Evolutionary conservation across 2,888 invertebrate genomes (phyloP).

Genomic region (Agrotis exclamationis): DNA sequence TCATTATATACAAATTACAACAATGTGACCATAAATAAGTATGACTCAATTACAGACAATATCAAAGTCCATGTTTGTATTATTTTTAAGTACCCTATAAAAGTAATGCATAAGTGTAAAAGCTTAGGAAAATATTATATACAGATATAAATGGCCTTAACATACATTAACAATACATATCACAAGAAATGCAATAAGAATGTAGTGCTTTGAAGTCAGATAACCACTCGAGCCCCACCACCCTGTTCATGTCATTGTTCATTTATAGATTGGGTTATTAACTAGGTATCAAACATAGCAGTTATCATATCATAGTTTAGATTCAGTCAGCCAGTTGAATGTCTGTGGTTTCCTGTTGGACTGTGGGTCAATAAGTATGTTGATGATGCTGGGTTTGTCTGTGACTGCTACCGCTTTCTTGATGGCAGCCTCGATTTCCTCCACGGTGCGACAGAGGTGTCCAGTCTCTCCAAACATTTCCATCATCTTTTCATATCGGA

Average conservation of each 20-base stretch:
- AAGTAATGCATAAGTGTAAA: background rate
- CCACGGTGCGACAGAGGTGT: slow-evolving; percentile 94
- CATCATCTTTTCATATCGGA: slow-evolving; percentile 97
- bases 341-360: slow-evolving; percentile 97
- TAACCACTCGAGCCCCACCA: slow-evolving; percentile 37
- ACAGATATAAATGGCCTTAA: slow-evolving; percentile 32
- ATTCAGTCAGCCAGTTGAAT: slow-evolving; percentile 98
- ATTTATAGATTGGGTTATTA: slow-evolving; percentile 18
- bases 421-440: slow-evolving; percentile 94
- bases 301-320: slow-evolving; percentile 93
- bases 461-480: slow-evolving; percentile 96
- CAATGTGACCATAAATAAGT: slow-evolving; percentile 82
- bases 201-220: slow-evolving; percentile 45
- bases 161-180: slow-evolving; percentile 29
- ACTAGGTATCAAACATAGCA: background rate
- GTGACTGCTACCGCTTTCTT: slow-evolving; percentile 92
- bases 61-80: slow-evolving; percentile 73
- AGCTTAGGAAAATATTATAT: slow-evolving; percentile 11
- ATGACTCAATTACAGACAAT: slow-evolving; percentile 88
- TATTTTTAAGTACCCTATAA: slow-evolving; percentile 52
- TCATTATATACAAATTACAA: slow-evolving; percentile 84
- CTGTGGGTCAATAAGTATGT: slow-evolving; percentile 96
- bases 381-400: slow-evolving; percentile 96
- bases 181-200: slow-evolving; percentile 46
- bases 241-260: slow-evolving; percentile 29